Percentiles rank a stretch among this genome's conserved stretches.
phyloP scores from a whole-genome alignment of 2,888 invertebrate genomes.

The Meliscaeva auricollis region DNA sequence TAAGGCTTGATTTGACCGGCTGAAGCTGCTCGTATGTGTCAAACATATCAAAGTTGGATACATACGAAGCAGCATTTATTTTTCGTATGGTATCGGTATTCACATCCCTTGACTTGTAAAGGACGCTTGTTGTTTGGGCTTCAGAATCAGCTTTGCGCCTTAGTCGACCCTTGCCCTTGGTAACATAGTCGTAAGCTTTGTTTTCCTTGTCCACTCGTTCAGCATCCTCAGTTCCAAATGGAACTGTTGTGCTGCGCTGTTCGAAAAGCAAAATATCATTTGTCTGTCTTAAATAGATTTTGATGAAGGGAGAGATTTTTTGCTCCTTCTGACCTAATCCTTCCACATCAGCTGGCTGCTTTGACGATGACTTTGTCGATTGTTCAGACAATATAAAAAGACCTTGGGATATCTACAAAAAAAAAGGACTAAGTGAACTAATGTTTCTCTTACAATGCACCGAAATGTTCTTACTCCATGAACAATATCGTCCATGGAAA shows the following conservation, averaged over 20 bases:
- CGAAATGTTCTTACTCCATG: conserved; percentile 70
- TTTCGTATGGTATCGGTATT: conserved; percentile 86
- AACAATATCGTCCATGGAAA: conserved; percentile 74
- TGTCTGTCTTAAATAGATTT: conserved; percentile 88
- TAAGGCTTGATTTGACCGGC: conserved; percentile 79
- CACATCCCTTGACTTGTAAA: conserved; percentile 88
- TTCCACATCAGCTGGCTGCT: fast-evolving
- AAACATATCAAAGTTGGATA: conserved; percentile 91
- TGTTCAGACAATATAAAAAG: conserved; percentile 48
- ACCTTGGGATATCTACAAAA: conserved; percentile 38
- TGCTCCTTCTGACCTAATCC: neutral
- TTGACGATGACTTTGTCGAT: neutral
- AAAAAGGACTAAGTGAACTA: neutral
- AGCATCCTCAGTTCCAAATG: conserved; percentile 87
- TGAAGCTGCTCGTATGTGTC: conserved; percentile 87
- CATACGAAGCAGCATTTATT: conserved; percentile 87
- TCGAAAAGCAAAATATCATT: conserved; percentile 88
- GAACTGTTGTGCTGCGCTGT: conserved; percentile 87
- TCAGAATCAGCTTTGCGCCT: conserved; percentile 88
- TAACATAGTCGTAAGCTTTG: conserved; percentile 88
- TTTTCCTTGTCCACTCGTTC: conserved; percentile 87
- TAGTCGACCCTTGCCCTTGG: conserved; percentile 88
- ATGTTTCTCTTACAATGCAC: neutral
- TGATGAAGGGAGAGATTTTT: conserved; percentile 85
- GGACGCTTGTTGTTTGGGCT: conserved; percentile 87